Evolutionary conservation across 2,888 invertebrate genomes (phyloP), one percentile per base, ranked within the genome.

Genomic region (Julus scandinavius): DNA sequence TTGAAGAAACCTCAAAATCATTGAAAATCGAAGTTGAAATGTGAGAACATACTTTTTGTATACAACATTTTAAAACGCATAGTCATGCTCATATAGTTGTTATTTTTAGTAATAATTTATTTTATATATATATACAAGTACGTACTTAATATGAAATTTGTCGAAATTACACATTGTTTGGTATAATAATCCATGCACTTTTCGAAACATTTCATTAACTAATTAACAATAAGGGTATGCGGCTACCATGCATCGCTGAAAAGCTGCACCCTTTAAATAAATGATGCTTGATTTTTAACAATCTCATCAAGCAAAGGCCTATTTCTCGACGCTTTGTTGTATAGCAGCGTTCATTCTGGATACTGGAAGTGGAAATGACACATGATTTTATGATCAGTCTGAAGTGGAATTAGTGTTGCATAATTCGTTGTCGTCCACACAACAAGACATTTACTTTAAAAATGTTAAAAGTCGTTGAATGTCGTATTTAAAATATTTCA

Each of bases 61-160:
- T 13, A 49, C 49, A 13, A 49, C 49, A 49, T 49, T 13, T 7
- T 20, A 63, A 20, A 20, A 63, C n/a, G 5, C 6, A 63, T 63
- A 20, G 20, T 20, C 4, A 15, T 1, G 5, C 2, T 5, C 63
- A 20, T 20, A 4, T 20, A 4, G 29, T 29, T 15, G 15, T 17
- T 17, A 58, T 63, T 63, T 63, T 63, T 63, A 63, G 63, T 63
- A 63, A 63, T 63, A 63, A 63, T 63, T 63, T 63, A 63, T 63
- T 63, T 20, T 63, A 63, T 63, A 63, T 29, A 29, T 29, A 29
- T 63, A 63, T 20, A 63, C 63, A 63, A 63, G 63, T 63, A 63
- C 63, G 63, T 63, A 63, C 63, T 63, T 63, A 63, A 63, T 63
- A 63, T 63, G 63, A 63, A 63, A 63, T 15, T 4, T 63, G n/a